Evolutionary conservation across 2,113 vertebrate species (phyloP).

Genomic region (Ochotona princeps): DNA sequence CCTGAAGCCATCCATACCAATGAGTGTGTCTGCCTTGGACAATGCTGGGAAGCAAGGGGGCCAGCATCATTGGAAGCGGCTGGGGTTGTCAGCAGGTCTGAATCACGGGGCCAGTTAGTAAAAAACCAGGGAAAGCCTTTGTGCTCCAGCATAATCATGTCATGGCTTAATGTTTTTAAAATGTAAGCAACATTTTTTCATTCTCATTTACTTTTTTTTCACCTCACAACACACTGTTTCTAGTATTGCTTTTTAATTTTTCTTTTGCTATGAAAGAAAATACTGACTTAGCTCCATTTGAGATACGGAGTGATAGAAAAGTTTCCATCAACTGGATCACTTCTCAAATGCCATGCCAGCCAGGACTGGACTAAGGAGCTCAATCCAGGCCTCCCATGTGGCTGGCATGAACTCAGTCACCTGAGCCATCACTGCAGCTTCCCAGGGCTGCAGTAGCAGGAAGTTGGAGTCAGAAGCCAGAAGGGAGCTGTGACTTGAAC

Average conservation of each 20-base stretch:
- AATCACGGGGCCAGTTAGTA: slow-evolving; percentile 90
- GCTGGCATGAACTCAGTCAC: too few species aligned
- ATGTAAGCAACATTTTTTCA: slow-evolving; percentile 82
- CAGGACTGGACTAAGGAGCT: too few species aligned
- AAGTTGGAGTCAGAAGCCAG: too few species aligned
- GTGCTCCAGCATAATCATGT: slow-evolving; percentile 85
- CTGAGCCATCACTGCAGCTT: too few species aligned
- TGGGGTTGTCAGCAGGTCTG: slow-evolving; percentile 94
- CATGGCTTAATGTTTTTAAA: slow-evolving; percentile 74
- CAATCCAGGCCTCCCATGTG: too few species aligned
- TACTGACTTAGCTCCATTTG: neutral
- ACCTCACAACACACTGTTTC: slow-evolving; percentile 24
- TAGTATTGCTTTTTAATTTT: neutral
- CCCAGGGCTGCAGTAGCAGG: too few species aligned
- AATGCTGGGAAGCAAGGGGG: slow-evolving; percentile 84
- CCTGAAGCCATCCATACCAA: slow-evolving; percentile 90
- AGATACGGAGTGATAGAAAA: too few species aligned
- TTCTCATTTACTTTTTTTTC: slow-evolving; percentile 62
- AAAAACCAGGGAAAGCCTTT: slow-evolving; percentile 89
- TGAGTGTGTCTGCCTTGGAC: slow-evolving; percentile 87
- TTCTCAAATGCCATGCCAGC: too few species aligned
- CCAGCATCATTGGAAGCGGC: slow-evolving; percentile 90
- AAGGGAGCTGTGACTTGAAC: too few species aligned
- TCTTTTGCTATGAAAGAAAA: slow-evolving; percentile 4
- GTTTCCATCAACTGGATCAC: too few species aligned